Conservation (phyloP, 2,113 vertebrate genomes). For the Lontra canadensis region DNA sequence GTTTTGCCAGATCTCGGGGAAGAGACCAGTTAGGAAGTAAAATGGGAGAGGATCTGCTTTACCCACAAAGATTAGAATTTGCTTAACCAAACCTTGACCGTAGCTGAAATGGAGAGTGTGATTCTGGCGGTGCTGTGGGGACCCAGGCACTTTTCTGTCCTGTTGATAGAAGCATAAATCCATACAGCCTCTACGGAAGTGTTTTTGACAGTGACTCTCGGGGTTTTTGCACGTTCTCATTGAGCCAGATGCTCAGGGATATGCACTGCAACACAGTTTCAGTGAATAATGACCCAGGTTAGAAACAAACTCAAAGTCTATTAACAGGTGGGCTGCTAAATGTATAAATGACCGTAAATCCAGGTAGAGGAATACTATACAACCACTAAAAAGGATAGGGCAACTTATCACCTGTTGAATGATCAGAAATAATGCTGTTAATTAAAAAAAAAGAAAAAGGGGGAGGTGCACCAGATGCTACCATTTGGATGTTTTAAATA, state of each 20-base stretch:
- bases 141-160: not conserved
- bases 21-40: slow-evolving; percentile 10
- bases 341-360: not conserved
- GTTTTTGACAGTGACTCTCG: not conserved
- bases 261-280: not conserved
- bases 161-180: not conserved
- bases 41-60: slow-evolving; percentile 3
- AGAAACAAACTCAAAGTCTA: slow-evolving; percentile 3
- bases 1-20: not conserved
- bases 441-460: not conserved
- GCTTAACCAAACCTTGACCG: not conserved
- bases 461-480: not conserved
- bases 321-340: not conserved
- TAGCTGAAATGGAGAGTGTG: not conserved
- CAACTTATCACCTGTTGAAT: not conserved
- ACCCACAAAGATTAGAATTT: not conserved
- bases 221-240: not conserved
- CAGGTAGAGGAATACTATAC: not conserved
- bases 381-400: not conserved
- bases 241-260: not conserved
- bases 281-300: not conserved
- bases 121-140: not conserved
- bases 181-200: not conserved
- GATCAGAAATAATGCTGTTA: not conserved
- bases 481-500: not conserved